These are phyloP conservation scores for Heliconius ismenius DNA, from an alignment of 2,888 invertebrate species.

Conservation along the genomic window DNA sequence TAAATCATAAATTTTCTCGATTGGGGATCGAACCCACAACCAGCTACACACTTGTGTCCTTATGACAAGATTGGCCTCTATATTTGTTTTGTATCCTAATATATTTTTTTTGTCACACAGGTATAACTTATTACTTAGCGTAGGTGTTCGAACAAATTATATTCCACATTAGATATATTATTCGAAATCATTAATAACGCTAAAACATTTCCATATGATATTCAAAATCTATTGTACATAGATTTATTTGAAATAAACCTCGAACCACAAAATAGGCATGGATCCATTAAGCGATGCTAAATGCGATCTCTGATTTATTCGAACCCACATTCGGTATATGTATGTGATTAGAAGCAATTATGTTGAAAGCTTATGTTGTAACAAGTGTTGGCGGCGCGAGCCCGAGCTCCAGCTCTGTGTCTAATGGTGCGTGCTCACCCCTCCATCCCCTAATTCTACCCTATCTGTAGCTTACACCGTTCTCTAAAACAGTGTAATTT, in stretches of 20 bases:
- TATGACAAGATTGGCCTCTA: too few species aligned
- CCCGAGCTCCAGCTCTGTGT: slow-evolving; percentile 63
- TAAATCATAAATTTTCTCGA: too few species aligned
- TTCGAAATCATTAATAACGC: slow-evolving; percentile 12
- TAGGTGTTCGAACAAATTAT: background rate
- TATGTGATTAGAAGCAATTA: slow-evolving; percentile 76
- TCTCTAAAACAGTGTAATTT: slow-evolving; percentile 46
- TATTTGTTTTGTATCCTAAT: too few species aligned
- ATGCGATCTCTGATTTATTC: slow-evolving; percentile 36
- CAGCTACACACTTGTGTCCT: too few species aligned
- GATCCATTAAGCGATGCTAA: slow-evolving; percentile 32
- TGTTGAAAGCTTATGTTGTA: slow-evolving; percentile 69
- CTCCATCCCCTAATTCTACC: slow-evolving; percentile 60
- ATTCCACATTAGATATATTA: slow-evolving; percentile 15
- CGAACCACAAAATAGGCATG: slow-evolving; percentile 25
- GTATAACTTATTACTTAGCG: background rate
- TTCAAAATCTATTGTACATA: slow-evolving; percentile 23
- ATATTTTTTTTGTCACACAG: too few species aligned
- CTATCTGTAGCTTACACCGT: slow-evolving; percentile 60
- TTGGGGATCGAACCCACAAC: too few species aligned
- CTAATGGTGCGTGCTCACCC: slow-evolving; percentile 76
- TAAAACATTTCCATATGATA: slow-evolving; percentile 22
- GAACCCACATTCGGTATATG: slow-evolving; percentile 29
- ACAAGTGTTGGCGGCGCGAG: slow-evolving; percentile 75
- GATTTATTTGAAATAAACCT: slow-evolving; percentile 26